A percentile compares a stretch with the other conserved stretches of the same genome.
Conservation (phyloP, 2,888 invertebrate species). For the Ornithoptera alexandrae region DNA sequence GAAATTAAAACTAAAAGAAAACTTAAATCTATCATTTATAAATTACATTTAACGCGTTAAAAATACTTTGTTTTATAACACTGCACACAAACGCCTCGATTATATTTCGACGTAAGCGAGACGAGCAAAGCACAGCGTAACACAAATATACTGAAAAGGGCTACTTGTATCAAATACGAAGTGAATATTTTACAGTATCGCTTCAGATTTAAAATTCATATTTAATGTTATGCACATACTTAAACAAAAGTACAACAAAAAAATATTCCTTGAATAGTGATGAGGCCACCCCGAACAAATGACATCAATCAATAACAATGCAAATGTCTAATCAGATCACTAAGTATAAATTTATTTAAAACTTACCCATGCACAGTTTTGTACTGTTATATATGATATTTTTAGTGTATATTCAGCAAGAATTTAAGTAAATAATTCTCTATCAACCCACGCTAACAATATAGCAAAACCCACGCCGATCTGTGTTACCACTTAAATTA, state of each 20-base stretch:
- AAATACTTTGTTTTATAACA: slow-evolving; percentile 14
- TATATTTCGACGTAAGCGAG: slow-evolving; percentile 9
- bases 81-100: slow-evolving; percentile 15
- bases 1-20: background rate
- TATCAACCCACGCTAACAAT: slow-evolving; percentile 71
- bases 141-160: slow-evolving; percentile 9
- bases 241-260: slow-evolving; percentile 41
- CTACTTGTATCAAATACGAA: background rate
- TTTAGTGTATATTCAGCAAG: slow-evolving; percentile 32
- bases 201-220: slow-evolving; percentile 16
- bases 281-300: slow-evolving; percentile 55
- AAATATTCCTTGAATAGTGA: slow-evolving; percentile 39
- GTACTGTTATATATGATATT: slow-evolving; percentile 33
- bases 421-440: slow-evolving; percentile 47
- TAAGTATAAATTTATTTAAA: slow-evolving; percentile 32
- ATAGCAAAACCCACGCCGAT: slow-evolving; percentile 71
- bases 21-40: slow-evolving; percentile 1
- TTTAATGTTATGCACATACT: slow-evolving; percentile 30
- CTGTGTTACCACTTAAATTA: slow-evolving; percentile 54
- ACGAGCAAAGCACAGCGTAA: slow-evolving; percentile 15
- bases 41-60: background rate
- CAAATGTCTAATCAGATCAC: slow-evolving; percentile 34
- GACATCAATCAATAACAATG: slow-evolving; percentile 68
- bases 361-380: slow-evolving; percentile 57
- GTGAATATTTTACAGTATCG: slow-evolving; percentile 21